Conservation (phyloP, 1,140 invertebrate genomes). For the Drosophila subobscura region DNA sequence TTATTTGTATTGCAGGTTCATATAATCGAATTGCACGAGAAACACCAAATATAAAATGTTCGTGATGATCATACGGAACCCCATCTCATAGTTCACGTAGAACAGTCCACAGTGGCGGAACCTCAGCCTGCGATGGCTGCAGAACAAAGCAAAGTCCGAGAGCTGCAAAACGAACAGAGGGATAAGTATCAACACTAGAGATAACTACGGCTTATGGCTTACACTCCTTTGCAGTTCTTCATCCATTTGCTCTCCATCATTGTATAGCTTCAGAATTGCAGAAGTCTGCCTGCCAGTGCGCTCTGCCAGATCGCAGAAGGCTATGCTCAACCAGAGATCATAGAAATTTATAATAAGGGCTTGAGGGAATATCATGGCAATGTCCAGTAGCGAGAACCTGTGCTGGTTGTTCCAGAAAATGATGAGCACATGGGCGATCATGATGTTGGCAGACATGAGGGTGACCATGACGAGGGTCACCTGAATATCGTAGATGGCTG, state of each 20-base stretch:
- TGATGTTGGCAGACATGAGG: constrained; percentile 27
- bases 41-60: constrained; percentile 26
- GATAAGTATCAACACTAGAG: not conserved
- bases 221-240: constrained; percentile 14
- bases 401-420: constrained; percentile 11
- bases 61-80: constrained; percentile 35
- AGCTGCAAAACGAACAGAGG: not conserved
- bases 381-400: not conserved
- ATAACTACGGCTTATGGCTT: constrained; percentile 1
- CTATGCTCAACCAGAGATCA: constrained; percentile 38
- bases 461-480: constrained; percentile 10
- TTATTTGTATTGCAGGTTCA: constrained; percentile 29
- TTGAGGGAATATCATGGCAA: constrained; percentile 1
- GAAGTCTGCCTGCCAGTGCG: constrained; percentile 13
- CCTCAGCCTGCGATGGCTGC: constrained; percentile 17
- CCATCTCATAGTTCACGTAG: constrained; percentile 29
- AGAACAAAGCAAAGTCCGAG: constrained; percentile 22
- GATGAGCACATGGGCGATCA: constrained; percentile 17
- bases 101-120: constrained; percentile 41
- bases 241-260: constrained; percentile 10
- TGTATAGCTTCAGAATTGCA: constrained; percentile 26
- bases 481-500: constrained; percentile 25
- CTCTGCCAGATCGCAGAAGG: constrained; percentile 28
- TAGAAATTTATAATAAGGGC: constrained; percentile 12
- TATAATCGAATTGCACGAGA: constrained; percentile 48